Evolutionary conservation across 2,888 invertebrate genomes (phyloP), one percentile per base, ranked within the genome.

Genomic region (Euplagia quadripunctaria): DNA sequence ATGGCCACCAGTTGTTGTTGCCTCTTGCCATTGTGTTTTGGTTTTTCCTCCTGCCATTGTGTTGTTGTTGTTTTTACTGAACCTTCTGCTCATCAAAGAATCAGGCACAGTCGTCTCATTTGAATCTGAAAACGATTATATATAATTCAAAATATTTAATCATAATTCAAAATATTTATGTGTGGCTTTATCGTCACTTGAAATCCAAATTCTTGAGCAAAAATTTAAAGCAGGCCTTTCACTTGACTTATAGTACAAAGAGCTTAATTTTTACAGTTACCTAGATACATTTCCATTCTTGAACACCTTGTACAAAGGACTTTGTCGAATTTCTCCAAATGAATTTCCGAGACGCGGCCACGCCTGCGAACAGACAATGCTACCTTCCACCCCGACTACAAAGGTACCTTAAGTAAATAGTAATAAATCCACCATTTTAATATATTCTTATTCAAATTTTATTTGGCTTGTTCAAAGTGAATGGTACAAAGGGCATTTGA

Each of bases 371-470:
- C 43, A 41, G 68, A 5, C 20, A 16, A 43, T 20, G 12, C 20
- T 20, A 43, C 55, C 43, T 58, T 20, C 14, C 58, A 68, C 9
- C 14, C 43, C 20, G 43, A 58, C n/a, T 43, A 68, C 68, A 68
- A 58, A 43, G 68, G 20, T 58, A 68, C 55, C 61, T 58, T 8
- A 20, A n/a, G 43, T 20, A 55, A 68, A 58, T 58, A 68, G 55
- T 68, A 55, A 68, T 68, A 68, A 55, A 58, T 58, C 20, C 42
- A 5, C 17, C 43, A 14, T 43, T 43, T 68, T 68, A 55, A 68
- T 68, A 68, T 52, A 51, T 52, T 68, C 68, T 68, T 42, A 55
- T 55, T 42, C 55, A 68, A 68, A 68, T 68, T 68, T 42, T n/a
- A 55, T 55, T n/a, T 61, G 7, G 12, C 61, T 58, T 8, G 55